phyloP scores from a whole-genome alignment of 2,888 invertebrate genomes.

The Amphipyra berbera region DNA sequence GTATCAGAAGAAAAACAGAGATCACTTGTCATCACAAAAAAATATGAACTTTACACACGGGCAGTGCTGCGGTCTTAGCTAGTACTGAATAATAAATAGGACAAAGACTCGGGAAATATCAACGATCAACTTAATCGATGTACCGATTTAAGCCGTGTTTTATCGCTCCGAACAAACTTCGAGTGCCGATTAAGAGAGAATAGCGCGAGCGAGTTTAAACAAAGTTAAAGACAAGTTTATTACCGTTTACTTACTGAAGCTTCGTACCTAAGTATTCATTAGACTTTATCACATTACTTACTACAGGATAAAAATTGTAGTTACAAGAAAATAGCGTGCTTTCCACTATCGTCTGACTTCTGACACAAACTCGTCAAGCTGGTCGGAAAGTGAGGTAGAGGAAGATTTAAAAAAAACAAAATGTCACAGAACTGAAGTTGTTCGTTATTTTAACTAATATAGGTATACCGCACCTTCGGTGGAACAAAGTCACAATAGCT shows the following conservation, averaged over 20 bases:
- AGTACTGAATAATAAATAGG: constrained; percentile 40
- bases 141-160: constrained; percentile 52
- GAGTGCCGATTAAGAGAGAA: constrained; percentile 56
- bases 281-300: constrained; percentile 34
- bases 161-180: constrained; percentile 52
- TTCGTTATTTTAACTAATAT: too few species aligned
- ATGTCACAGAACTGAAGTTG: too few species aligned
- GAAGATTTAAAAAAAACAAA: too few species aligned
- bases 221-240: constrained; percentile 50
- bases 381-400: too few species aligned
- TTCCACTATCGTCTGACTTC: too few species aligned
- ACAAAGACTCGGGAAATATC: constrained; percentile 38
- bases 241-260: constrained; percentile 33
- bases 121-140: constrained; percentile 50
- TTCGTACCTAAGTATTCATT: constrained; percentile 13
- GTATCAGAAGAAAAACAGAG: not conserved
- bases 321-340: not conserved
- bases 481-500: too few species aligned
- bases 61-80: not conserved
- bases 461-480: too few species aligned
- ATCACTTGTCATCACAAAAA: too few species aligned
- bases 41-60: too few species aligned
- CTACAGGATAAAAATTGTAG: constrained; percentile 1
- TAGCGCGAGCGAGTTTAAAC: constrained; percentile 52
- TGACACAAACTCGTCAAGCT: too few species aligned